These are phyloP conservation scores for Xiphorhynchus erythropygius DNA, from an alignment of 2,797 vertebrate genomes.

Conservation along the genomic window DNA sequence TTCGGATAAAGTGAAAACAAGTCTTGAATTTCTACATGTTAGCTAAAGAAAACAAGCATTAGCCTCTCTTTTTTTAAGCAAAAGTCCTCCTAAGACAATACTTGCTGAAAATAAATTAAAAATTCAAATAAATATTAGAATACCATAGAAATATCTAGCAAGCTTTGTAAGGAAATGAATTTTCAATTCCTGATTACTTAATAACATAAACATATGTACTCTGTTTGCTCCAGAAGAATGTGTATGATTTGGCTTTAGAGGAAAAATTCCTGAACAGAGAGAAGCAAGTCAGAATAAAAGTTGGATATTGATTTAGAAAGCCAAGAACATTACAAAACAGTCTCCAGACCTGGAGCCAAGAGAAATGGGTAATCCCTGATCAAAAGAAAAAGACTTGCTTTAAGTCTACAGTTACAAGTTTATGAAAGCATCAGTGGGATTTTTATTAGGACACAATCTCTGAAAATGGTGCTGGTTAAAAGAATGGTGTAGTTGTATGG, in stretches of 20 bases:
- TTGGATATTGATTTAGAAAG: neutral
- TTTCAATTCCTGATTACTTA: neutral
- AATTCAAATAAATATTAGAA: neutral
- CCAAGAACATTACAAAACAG: neutral
- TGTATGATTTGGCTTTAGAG: neutral
- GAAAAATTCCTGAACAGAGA: neutral
- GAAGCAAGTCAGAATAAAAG: neutral
- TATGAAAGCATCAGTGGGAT: neutral
- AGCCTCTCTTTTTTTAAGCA: neutral
- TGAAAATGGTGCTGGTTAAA: neutral
- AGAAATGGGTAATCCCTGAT: neutral
- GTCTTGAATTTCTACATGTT: neutral
- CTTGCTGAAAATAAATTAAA: neutral
- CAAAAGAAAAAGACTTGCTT: neutral
- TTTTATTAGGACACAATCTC: neutral
- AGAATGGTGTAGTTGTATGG: accelerated
- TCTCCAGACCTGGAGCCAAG: neutral
- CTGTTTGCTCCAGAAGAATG: neutral
- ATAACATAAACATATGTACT: neutral
- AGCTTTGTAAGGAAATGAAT: neutral
- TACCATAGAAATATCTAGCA: neutral
- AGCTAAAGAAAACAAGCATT: neutral
- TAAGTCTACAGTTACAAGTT: neutral
- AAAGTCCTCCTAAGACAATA: neutral
- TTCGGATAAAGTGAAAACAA: neutral